Evolutionary conservation across 2,888 invertebrate species (phyloP), one percentile per base, ranked within the genome.

Genomic region (Hydropsyche betteni): DNA sequence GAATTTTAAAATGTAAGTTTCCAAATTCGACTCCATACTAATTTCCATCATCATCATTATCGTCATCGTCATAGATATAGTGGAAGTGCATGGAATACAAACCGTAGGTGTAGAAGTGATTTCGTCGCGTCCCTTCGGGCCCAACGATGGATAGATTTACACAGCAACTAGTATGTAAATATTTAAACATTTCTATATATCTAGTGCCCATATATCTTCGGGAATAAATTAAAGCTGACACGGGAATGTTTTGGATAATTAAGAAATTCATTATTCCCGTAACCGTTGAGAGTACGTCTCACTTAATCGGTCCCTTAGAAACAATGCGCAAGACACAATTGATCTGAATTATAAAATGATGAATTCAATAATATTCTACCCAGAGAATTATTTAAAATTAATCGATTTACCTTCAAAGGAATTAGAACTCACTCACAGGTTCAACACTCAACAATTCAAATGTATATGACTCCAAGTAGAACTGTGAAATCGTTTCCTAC

Each of bases 191-290:
- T 69, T 69, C 74, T 10, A 55, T 53, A 68, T 36, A 61, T 61
- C 68, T 50, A 52, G 52, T 34, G 36, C 44, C 74, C 68, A 74
- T 74, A 68, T 55, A 36, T 74, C 74, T 74, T 74, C 69, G 55
- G 69, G 74, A 69, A 69, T 74, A 74, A 74, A 74, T 74, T 74
- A 74, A 74, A 69, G 69, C 58, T 68, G 55, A 74, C 74, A 55
- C 51, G 36, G 24, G 74, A 74, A 74, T 69, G 74, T 68, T 74
- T 69, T 53, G 69, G 74, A 74, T 69, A 74, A 74, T 74, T 74
- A 74, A 68, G 69, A 69, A 74, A 74, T 69, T 14, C 74, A 74
- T 74, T 74, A 69, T 69, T 74, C 68, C 7, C 24, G 16, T 16
- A 51, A 68, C 38, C 44, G 38, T 10, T 44, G 51, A 68, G 52